phyloP scores from a whole-genome alignment of 2,797 vertebrate species.

The Squalus acanthias region DNA sequence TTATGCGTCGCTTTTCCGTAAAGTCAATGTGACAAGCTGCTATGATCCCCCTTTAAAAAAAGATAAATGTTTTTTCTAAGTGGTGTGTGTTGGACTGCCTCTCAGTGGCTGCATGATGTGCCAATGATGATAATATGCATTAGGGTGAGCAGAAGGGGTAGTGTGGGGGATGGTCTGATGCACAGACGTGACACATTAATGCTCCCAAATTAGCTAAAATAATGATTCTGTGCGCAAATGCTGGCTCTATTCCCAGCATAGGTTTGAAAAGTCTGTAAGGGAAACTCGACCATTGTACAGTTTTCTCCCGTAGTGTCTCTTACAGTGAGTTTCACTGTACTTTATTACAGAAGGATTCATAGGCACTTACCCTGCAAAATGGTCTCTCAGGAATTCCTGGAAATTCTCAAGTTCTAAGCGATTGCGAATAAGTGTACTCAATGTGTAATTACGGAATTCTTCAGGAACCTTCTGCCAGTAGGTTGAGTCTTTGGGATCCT shows the following conservation, averaged over 20 bases:
- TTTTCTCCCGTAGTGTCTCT: background rate
- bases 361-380: slow-evolving; percentile 65
- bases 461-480: slow-evolving; percentile 60
- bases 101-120: background rate
- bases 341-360: background rate
- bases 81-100: background rate
- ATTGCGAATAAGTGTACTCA: slow-evolving; percentile 64
- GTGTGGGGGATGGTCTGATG: background rate
- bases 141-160: background rate
- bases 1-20: background rate
- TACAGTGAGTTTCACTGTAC: background rate
- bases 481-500: slow-evolving; percentile 46
- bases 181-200: background rate
- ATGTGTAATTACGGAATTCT: slow-evolving; percentile 55
- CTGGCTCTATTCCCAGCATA: background rate
- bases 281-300: background rate
- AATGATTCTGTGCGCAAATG: background rate
- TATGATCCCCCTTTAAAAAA: background rate
- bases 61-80: background rate
- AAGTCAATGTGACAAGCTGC: background rate
- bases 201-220: background rate
- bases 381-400: slow-evolving; percentile 66
- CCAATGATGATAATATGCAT: background rate
- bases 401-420: slow-evolving; percentile 72
- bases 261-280: background rate